Evolutionary conservation across 2,113 vertebrate species (phyloP).

Genomic region (Petromus typicus): DNA sequence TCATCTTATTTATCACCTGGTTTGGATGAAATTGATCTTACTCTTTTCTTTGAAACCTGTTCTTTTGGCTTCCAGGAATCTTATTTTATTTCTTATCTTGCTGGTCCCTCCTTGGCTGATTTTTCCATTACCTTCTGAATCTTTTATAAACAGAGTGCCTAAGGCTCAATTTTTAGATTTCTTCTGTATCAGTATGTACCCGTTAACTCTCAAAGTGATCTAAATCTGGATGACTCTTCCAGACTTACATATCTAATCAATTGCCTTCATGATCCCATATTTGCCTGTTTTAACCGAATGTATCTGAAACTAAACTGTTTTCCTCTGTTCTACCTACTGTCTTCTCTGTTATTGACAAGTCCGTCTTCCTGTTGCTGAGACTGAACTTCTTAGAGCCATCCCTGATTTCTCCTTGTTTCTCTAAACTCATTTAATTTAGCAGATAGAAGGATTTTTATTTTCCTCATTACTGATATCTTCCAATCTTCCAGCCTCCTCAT

Average conservation of each 20-base stretch:
- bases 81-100: neutral
- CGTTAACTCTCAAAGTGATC: neutral
- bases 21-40: neutral
- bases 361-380: neutral
- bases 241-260: neutral
- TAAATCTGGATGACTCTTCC: neutral
- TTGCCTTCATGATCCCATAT: neutral
- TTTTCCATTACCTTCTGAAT: neutral
- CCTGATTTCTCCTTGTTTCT: neutral
- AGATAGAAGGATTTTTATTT: neutral
- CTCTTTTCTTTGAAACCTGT: neutral
- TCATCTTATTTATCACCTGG: neutral
- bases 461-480: neutral
- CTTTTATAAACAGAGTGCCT: neutral
- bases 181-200: rapidly evolving
- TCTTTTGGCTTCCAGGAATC: neutral
- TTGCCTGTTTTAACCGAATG: neutral
- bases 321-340: neutral
- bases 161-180: neutral
- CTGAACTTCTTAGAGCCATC: neutral
- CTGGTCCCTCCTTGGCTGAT: neutral
- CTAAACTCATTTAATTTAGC: neutral
- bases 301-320: neutral
- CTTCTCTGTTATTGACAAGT: neutral
- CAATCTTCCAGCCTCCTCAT: neutral